Base-by-base conservation (phyloP, 2,888 invertebrate species). In the Rotaria socialis region DNA sequence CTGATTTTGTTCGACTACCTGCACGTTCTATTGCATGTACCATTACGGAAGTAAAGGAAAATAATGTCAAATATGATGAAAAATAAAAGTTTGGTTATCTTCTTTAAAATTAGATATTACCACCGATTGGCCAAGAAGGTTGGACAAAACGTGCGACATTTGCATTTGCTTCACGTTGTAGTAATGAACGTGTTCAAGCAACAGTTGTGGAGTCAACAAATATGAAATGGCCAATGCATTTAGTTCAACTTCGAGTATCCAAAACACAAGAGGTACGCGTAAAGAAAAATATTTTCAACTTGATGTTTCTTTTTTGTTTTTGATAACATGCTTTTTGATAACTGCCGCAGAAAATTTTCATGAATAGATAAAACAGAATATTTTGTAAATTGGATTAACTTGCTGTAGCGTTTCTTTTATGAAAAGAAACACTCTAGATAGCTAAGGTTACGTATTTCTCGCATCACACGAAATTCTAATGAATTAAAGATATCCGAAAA, bases 121-220 rank as follows among this genome's bases (percentile, higher is more conserved):
- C 75, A n/a, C 41, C 75, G 2, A 75, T 5, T 24, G 75, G 75
- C 1, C 47, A 41, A 75, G 75, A 75, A 75, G 75, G 75, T 11
- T 75, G 75, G 75, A 75, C 43, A 10, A 41, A 47, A 43, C 75
- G 75, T n/a, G 75, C 75, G 6, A 75, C 75, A 75, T 75, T 43
- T 75, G 75, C 75, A 75, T 75, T 75, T 75, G 41, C 75, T 43
- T 24, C 43, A 75, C 75, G 47, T 75, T 75, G 75, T 47, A 43
- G 22, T 75, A 41, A 75, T 43, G 43, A 75, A 75, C 22, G 43
- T 75, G 75, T 75, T 75, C 43, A 47, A 47, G 75, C 75, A 43
- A 75, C 75, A 47, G 47, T 75, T 22, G 75, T 75, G 19, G 75
- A 75, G 24, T 43, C 75, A 75, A 47, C 22, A 1, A 47, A 75